Conservation (phyloP, 2,888 invertebrate species). For the Entomobrya proxima region DNA sequence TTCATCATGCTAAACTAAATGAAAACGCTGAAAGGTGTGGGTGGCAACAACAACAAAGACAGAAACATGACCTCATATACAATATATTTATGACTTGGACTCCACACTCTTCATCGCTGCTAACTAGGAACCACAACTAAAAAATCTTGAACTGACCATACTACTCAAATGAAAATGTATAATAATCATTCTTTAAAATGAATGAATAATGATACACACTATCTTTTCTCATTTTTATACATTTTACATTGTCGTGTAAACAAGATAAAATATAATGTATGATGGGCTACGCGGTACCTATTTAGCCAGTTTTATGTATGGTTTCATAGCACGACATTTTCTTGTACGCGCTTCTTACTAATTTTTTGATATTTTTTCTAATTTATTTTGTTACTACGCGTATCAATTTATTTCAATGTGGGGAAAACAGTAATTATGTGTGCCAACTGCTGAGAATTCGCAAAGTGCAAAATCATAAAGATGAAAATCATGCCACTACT, state of each 20-base stretch:
- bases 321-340: constrained; percentile 2
- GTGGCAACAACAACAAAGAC: constrained; percentile 1
- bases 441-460: neutral
- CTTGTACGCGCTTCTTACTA: neutral
- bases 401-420: constrained; percentile 4
- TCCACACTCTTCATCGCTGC: neutral
- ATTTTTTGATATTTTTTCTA: neutral
- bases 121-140: neutral
- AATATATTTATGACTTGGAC: neutral
- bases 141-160: neutral
- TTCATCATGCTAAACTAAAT: constrained; percentile 4
- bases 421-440: neutral
- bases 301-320: constrained; percentile 18
- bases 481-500: constrained; percentile 9
- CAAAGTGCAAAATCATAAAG: neutral
- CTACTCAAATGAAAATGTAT: neutral
- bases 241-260: neutral
- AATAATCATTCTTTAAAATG: neutral
- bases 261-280: neutral
- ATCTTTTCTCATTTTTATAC: neutral
- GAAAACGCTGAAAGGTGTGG: constrained; percentile 23
- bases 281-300: neutral
- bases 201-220: constrained; percentile 15
- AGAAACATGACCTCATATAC: constrained; percentile 21
- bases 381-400: neutral